Conservation (phyloP, 2,113 vertebrate genomes). For the Chaetodon auriga region DNA sequence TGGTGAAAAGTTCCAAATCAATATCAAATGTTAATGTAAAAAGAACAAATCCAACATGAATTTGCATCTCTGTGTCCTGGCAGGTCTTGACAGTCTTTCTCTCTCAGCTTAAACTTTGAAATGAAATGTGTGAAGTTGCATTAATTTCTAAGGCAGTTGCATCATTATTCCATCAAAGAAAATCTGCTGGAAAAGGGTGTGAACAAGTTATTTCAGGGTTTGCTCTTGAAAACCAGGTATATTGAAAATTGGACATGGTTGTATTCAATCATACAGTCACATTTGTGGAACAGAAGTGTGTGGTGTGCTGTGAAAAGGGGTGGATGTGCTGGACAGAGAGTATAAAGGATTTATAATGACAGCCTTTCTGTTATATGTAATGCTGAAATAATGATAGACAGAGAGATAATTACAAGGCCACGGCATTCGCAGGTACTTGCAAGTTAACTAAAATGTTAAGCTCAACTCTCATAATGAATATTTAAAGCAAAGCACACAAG, state of each 20-base stretch:
- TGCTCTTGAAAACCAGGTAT: conserved; percentile 23
- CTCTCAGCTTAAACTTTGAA: conserved; percentile 39
- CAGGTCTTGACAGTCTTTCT: conserved; percentile 26
- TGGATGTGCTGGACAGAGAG: background rate
- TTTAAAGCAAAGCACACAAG: conserved; percentile 7
- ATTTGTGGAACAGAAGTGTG: conserved; percentile 22
- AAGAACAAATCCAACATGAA: conserved; percentile 24
- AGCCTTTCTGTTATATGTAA: conserved; percentile 30
- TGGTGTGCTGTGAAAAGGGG: background rate
- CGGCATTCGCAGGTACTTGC: conserved; percentile 35
- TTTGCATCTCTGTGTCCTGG: conserved; percentile 39
- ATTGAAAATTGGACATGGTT: conserved; percentile 50
- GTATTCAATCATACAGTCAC: conserved; percentile 11
- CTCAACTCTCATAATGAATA: conserved; percentile 19
- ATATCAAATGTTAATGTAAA: conserved; percentile 9
- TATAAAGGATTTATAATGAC: conserved; percentile 40
- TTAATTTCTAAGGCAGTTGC: conserved; percentile 62
- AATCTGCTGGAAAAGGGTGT: conserved; percentile 8
- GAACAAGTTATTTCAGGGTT: conserved; percentile 46
- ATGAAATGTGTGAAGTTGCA: conserved; percentile 68
- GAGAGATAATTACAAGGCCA: conserved; percentile 46
- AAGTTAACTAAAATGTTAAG: conserved; percentile 31
- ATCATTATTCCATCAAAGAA: conserved; percentile 59
- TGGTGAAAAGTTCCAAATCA: conserved; percentile 35
- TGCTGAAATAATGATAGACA: conserved; percentile 38